Evolutionary conservation across 2,888 invertebrate genomes (phyloP).

Genomic region (Arrhopalites spinosus): DNA sequence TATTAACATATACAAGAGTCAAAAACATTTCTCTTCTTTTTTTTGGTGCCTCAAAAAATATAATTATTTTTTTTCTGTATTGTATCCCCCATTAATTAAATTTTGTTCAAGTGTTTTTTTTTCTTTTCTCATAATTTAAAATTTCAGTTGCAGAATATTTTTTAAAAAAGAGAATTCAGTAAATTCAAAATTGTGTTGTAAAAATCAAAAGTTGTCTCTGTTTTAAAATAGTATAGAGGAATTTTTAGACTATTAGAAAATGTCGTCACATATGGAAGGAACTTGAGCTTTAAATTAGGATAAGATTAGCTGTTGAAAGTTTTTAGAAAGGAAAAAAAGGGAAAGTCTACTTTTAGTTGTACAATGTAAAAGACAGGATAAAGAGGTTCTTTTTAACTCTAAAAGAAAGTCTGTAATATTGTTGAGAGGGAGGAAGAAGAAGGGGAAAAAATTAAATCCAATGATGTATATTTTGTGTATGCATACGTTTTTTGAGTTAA

Average conservation of each 20-base stretch:
- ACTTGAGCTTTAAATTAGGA: background rate
- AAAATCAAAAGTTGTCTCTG: too few relatives aligned
- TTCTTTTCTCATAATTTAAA: background rate
- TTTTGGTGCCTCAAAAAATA: too few relatives aligned
- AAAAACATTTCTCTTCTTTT: too few relatives aligned
- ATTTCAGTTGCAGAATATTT: background rate
- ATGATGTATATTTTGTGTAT: background rate
- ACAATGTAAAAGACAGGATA: background rate
- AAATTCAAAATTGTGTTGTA: too few relatives aligned
- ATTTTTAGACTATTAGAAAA: too few relatives aligned
- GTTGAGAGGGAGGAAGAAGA: background rate
- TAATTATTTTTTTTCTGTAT: too few relatives aligned
- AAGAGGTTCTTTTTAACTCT: background rate
- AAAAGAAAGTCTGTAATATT: background rate
- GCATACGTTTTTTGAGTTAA: background rate
- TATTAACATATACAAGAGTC: too few relatives aligned
- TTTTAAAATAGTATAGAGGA: too few relatives aligned
- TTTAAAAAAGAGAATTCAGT: background rate
- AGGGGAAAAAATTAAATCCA: background rate
- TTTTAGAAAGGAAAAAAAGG: background rate
- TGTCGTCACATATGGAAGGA: background rate
- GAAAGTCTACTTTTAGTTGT: background rate
- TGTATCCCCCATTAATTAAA: background rate
- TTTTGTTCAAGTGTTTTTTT: background rate
- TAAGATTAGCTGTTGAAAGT: constrained; percentile 1